Evolutionary conservation across 2,113 vertebrate genomes (phyloP).

Genomic region (Maccullochella peelii): DNA sequence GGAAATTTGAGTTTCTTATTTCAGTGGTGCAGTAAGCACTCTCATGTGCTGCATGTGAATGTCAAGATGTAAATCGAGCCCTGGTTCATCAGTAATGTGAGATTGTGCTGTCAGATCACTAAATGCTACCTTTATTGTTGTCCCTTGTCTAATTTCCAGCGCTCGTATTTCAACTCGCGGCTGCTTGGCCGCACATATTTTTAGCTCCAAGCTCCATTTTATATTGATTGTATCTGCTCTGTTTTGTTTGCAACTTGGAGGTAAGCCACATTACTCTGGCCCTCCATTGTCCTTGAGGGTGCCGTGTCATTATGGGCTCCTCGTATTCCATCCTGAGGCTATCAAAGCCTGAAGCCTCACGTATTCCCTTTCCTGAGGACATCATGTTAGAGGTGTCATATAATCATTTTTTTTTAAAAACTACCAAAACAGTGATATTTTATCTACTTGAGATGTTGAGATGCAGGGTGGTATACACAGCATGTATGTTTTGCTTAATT

Average conservation of each 20-base stretch:
- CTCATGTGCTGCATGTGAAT: slow-evolving; percentile 39
- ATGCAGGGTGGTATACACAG: not conserved
- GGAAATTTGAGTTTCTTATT: slow-evolving; percentile 53
- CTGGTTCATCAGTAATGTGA: slow-evolving; percentile 67
- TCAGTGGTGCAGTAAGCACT: slow-evolving; percentile 42
- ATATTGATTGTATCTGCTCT: slow-evolving; percentile 79
- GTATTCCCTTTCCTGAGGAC: not conserved
- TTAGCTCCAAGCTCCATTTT: slow-evolving; percentile 71
- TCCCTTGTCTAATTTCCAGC: slow-evolving; percentile 60
- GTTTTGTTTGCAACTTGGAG: slow-evolving; percentile 66
- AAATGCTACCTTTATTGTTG: slow-evolving; percentile 66
- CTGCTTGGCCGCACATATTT: slow-evolving; percentile 72
- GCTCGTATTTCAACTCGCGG: slow-evolving; percentile 69
- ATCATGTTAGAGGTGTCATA: slow-evolving; percentile 5
- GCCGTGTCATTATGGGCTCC: slow-evolving; percentile 58
- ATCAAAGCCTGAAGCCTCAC: slow-evolving; percentile 1
- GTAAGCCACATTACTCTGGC: slow-evolving; percentile 65
- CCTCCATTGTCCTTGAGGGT: slow-evolving; percentile 74
- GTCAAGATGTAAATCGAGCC: slow-evolving; percentile 61
- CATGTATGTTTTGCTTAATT: not conserved
- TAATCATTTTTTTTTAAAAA: no score
- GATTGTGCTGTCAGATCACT: slow-evolving; percentile 62
- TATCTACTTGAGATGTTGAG: not conserved
- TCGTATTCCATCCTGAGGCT: slow-evolving; percentile 42
- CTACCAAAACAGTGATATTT: not conserved